Percentiles rank a stretch among this genome's conserved stretches.
phyloP scores from a whole-genome alignment of 2,888 invertebrate genomes.

The Hydropsyche betteni region DNA sequence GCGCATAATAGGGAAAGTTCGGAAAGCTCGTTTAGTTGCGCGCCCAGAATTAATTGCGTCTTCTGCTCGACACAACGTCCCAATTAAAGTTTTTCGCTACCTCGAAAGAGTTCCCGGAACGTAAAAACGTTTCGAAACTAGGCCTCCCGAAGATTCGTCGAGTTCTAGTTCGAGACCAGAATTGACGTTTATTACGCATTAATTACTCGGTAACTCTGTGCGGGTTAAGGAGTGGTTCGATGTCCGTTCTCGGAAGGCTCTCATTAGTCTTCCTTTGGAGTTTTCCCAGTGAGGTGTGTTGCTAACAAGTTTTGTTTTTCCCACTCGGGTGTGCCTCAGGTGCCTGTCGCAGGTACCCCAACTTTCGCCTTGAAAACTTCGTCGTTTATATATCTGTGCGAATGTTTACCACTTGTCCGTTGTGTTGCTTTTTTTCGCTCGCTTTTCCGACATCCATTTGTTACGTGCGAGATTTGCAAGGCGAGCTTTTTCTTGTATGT shows the following conservation, averaged over 20 bases:
- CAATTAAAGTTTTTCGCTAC: slow-evolving; percentile 25
- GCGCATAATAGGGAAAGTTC: slow-evolving; percentile 5
- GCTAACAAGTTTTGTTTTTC: slow-evolving; percentile 19
- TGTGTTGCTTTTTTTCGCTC: background rate
- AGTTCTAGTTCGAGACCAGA: no score
- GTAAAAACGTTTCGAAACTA: background rate
- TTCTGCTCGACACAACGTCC: slow-evolving; percentile 13
- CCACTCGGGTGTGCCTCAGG: slow-evolving; percentile 10
- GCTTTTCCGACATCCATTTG: slow-evolving; percentile 13
- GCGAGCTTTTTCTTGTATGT: background rate
- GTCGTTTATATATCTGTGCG: background rate
- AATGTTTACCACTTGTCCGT: slow-evolving; percentile 31
- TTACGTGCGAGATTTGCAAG: slow-evolving; percentile 27
- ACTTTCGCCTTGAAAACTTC: slow-evolving; percentile 4
- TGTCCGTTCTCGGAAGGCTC: slow-evolving; percentile 23
- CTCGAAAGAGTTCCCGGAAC: background rate
- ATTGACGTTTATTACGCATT: background rate
- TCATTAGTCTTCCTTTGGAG: slow-evolving; percentile 34
- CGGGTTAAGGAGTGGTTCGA: background rate
- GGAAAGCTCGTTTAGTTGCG: slow-evolving; percentile 5
- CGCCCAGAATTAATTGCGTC: slow-evolving; percentile 23
- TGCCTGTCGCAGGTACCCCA: slow-evolving; percentile 8
- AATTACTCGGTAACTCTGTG: background rate
- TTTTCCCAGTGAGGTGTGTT: background rate
- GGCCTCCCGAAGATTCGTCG: background rate